phyloP scores from a whole-genome alignment of 2,888 invertebrate genomes.

The Byasa hedistus region DNA sequence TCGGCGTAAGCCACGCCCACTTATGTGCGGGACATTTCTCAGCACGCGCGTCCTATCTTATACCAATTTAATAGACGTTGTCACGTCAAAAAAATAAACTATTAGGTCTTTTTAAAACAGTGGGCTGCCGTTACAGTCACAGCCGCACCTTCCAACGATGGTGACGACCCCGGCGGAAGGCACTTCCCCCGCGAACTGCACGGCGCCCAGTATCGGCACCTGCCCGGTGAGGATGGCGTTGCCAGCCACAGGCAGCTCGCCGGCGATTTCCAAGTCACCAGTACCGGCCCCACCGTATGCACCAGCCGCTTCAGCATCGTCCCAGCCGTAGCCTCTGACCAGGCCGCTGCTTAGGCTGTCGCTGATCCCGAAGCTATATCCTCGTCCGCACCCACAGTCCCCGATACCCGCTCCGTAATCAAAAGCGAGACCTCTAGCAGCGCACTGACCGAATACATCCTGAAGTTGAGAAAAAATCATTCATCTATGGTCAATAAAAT shows the following conservation, averaged over 20 bases:
- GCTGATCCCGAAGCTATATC: not conserved
- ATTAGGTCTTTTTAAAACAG: not conserved
- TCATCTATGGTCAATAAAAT: too few relatives aligned
- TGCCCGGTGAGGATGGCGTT: slow-evolving; percentile 18
- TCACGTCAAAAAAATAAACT: too few relatives aligned
- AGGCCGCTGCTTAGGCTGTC: not conserved
- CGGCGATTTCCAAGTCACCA: slow-evolving; percentile 23
- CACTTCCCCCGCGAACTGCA: slow-evolving; percentile 22
- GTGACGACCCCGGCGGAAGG: slow-evolving; percentile 21
- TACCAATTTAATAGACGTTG: too few relatives aligned
- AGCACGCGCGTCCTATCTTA: too few relatives aligned
- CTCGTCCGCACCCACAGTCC: not conserved
- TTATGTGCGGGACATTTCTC: too few relatives aligned
- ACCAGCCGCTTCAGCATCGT: slow-evolving; percentile 1
- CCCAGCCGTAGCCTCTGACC: slow-evolving; percentile 10
- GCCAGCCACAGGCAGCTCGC: slow-evolving; percentile 25
- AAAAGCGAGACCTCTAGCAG: not conserved
- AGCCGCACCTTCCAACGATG: slow-evolving; percentile 18
- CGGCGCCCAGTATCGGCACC: slow-evolving; percentile 24
- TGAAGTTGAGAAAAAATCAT: not conserved
- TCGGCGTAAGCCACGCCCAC: too few relatives aligned
- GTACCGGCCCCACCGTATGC: slow-evolving; percentile 22
- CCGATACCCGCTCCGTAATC: not conserved
- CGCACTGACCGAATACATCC: slow-evolving; percentile 4
- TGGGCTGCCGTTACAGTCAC: slow-evolving; percentile 15